A percentile compares a stretch with the other conserved stretches of the same genome.
Conservation (phyloP, 1,140 invertebrate species). For the Cydia amplana region DNA sequence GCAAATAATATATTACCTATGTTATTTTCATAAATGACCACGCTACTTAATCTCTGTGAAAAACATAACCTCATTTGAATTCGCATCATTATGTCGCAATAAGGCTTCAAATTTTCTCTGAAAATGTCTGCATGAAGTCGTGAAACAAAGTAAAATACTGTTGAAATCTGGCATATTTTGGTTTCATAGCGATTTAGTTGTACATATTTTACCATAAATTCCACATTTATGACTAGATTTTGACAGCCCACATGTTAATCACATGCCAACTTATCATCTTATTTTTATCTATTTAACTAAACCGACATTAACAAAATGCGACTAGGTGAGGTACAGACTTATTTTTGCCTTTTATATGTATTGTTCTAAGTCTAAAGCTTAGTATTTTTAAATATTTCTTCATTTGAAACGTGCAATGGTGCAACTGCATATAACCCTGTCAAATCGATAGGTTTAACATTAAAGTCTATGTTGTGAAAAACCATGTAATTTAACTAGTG, state of each 20-base stretch:
- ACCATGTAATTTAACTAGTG: too few species aligned
- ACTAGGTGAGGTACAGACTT: too few species aligned
- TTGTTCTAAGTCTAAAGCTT: too few species aligned
- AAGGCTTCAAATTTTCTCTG: neutral
- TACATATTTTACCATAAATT: neutral
- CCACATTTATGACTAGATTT: neutral
- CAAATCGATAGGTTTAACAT: too few species aligned
- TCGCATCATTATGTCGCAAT: neutral
- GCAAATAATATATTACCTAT: neutral
- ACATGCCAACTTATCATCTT: too few species aligned
- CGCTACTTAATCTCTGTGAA: neutral
- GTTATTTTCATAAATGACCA: slow-evolving; percentile 15
- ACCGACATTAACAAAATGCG: too few species aligned
- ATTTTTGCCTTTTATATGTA: too few species aligned
- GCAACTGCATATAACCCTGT: too few species aligned
- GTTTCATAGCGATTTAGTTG: neutral
- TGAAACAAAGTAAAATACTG: neutral
- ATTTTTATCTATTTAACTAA: too few species aligned
- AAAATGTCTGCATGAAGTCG: neutral
- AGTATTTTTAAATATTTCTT: too few species aligned
- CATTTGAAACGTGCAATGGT: too few species aligned
- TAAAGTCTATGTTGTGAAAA: too few species aligned
- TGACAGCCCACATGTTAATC: slow-evolving; percentile 4
- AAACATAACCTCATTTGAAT: slow-evolving; percentile 21
- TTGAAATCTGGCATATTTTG: neutral